Evolutionary conservation across 1,140 invertebrate genomes (phyloP).

Genomic region (Lerema accius): DNA sequence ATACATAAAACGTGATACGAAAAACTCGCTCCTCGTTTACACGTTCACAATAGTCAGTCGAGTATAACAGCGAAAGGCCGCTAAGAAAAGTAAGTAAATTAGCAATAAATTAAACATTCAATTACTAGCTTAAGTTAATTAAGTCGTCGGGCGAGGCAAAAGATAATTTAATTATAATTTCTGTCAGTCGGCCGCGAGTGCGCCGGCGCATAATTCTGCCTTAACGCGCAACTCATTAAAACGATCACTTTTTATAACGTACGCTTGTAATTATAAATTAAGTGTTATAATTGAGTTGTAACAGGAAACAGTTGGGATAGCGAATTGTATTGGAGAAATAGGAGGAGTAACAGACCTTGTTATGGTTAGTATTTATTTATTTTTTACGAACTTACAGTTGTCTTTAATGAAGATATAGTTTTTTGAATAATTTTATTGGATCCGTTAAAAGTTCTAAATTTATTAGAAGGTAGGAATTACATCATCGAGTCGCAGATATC

Average conservation of each 20-base stretch:
- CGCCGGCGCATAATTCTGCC: constrained; percentile 32
- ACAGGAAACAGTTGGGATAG: not conserved
- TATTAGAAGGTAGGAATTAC: no score
- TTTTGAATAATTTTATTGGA: no score
- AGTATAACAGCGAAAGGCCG: constrained; percentile 12
- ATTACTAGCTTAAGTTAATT: constrained; percentile 61
- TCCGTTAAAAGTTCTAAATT: no score
- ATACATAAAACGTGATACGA: no score
- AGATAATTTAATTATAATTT: constrained; percentile 50
- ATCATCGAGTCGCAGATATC: no score
- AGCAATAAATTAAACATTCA: constrained; percentile 69
- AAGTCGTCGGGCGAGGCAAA: constrained; percentile 49
- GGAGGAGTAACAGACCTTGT: not conserved
- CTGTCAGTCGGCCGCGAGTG: constrained; percentile 39
- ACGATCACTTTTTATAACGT: constrained; percentile 12
- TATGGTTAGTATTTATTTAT: not conserved
- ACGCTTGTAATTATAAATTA: constrained; percentile 20
- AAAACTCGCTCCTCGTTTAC: constrained; percentile 3
- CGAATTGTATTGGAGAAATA: not conserved
- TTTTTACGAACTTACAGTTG: not conserved
- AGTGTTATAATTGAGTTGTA: constrained; percentile 13
- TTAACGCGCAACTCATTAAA: constrained; percentile 24
- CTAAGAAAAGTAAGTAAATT: constrained; percentile 46
- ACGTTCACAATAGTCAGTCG: not conserved
- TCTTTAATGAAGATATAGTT: no score